Evolutionary conservation across 2,888 invertebrate genomes (phyloP), one percentile per base, ranked within the genome.

Genomic region (Drosophila siamana): DNA sequence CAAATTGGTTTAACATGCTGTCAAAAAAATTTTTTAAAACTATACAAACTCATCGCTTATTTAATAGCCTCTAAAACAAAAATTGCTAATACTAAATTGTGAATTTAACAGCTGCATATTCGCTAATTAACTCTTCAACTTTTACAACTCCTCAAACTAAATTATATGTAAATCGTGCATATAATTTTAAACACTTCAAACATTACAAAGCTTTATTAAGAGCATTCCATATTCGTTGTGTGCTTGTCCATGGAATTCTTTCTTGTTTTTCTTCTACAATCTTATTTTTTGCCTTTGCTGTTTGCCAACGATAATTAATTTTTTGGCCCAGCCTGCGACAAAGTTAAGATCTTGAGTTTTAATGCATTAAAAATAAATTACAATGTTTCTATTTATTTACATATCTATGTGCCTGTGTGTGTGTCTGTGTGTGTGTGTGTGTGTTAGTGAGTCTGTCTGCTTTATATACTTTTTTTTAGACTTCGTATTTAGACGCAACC

Each of bases 261-360:
- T 22, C 8, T 4, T 22, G 19, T 13, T 16, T 38, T n/a, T 38
- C 19, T 40, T 47, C 24, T 13, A 9, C 13, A n/a, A n/a, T 28
- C 38, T 30, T 26, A n/a, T 47, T 56, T 30, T 26, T 59, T 44
- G 44, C 26, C 26, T 30, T 40, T 38, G 62, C 60, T 82, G 78
- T 86, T 85, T 82, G 80, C 66, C 81, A 68, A 66, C 75, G 83
- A 82, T 82, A 82, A 82, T 82, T 82, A 82, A 82, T 86, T 86
- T 82, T 86, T 86, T 68, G 65, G 66, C 63, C 52, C 52, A 33
- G 62, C 50, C 54, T 56, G 62, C 51, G 54, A 50, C 30, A 60
- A 78, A 63, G 80, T 81, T 84, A 81, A 84, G 85, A 71, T 69
- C 67, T 56, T 73, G 50, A 64, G 68, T 85, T 86, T 75, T 72